Base-by-base conservation (phyloP, 2,888 invertebrate species). In the Caenorhabditis auriculariae region DNA sequence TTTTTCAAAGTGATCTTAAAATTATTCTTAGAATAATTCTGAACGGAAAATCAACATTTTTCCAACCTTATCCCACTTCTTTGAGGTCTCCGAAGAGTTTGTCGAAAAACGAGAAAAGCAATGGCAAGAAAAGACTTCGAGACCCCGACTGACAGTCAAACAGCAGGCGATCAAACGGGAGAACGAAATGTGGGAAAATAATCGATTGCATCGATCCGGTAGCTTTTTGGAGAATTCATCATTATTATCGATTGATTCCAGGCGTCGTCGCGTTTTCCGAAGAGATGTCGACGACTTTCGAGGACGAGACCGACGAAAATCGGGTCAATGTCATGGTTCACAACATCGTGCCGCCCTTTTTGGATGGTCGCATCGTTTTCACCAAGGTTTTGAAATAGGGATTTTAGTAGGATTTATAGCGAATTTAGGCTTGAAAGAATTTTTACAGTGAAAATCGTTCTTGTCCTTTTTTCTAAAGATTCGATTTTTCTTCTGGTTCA, bases 151-250 rank as follows among this genome's bases (percentile, higher is more conserved):
- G 82, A 93, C 94, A 0, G 95, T 95, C 0, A 92, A 93, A 74
- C 90, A 96, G 75, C 87, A 94, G 58, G 95, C 96, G 85, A 94
- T 94, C 76, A 93, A 95, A 83, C 63, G 86, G 83, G 96, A 98
- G 85, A 98, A 95, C 83, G 96, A 96, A 82, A 86, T 93, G 72
- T 98, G 98, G 98, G 98, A 99, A 84, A 87, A 93, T 24, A 96
- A 98, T 86, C 88, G 98, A 66, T 93, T 98, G 92, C 86, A 95
- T 26, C 91, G 94, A 5, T 85, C 85, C 58, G 86, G 76, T 69
- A 49, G 9, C 7, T 29, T 12, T 9, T 32, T 32, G 9, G 9
- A 41, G 9, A n/a, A 41, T 41, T n/a, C 15, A 44, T 23, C 19
- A 21, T 26, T 2, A 32, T 47, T 7, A 3, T n/a, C 19, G n/a